Conservation (phyloP, 2,797 vertebrate species). For the Simalia tracyae region DNA sequence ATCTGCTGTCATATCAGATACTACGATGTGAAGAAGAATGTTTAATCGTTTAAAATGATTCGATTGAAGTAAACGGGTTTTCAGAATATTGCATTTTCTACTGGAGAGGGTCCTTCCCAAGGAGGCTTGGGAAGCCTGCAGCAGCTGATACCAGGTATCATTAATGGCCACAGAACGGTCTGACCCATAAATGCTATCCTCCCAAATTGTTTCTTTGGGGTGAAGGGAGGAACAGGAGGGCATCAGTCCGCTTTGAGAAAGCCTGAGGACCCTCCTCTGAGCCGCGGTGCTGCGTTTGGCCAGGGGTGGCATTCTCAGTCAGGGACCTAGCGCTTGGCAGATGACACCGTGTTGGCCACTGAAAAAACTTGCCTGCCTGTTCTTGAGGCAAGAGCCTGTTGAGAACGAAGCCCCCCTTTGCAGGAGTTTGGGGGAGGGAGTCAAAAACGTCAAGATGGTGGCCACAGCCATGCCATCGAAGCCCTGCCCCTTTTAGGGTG, state of each 20-base stretch:
- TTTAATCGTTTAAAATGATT: background rate
- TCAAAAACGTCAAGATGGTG: no score
- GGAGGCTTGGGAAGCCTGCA: background rate
- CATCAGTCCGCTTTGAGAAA: background rate
- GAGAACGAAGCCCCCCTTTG: no score
- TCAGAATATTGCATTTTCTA: background rate
- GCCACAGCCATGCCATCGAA: no score
- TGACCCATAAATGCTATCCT: no score
- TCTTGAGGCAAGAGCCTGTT: no score
- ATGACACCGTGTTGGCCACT: background rate
- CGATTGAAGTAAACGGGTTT: background rate
- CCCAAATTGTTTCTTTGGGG: background rate
- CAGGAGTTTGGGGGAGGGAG: no score
- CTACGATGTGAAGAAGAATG: background rate
- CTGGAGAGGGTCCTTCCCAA: background rate
- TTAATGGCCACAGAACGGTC: background rate
- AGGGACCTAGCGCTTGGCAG: background rate
- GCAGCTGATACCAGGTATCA: background rate
- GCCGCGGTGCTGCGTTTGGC: background rate
- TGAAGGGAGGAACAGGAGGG: no score
- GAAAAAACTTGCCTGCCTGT: background rate
- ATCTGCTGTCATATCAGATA: background rate
- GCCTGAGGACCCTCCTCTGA: no score
- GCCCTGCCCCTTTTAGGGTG: no score
- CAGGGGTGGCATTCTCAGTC: background rate